These are phyloP conservation scores for Benitochromis conjunctus DNA, from an alignment of 2,113 vertebrate genomes.

Conservation along the genomic window DNA sequence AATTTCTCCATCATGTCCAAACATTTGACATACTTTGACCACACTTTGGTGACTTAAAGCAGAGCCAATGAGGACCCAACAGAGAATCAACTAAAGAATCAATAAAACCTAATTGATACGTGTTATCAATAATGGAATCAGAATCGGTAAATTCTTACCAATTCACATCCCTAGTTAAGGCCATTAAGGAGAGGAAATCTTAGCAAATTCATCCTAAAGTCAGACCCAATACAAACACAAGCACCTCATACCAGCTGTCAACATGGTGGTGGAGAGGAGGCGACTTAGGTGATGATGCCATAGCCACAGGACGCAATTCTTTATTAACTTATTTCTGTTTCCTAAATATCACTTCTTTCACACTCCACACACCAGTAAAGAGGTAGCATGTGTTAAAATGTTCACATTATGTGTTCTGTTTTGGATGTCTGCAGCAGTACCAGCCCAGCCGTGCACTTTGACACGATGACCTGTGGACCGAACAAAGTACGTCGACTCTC, in stretches of 20 bases:
- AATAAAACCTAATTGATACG: too few species aligned
- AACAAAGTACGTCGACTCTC: slow-evolving; percentile 59
- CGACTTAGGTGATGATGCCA: fast-evolving
- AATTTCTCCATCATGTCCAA: too few species aligned
- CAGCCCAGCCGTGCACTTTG: slow-evolving; percentile 47
- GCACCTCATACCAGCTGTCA: too few species aligned
- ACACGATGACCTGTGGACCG: slow-evolving; percentile 53
- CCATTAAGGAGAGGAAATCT: too few species aligned
- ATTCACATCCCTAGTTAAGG: neutral
- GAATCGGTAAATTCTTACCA: too few species aligned
- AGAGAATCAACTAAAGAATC: too few species aligned
- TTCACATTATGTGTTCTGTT: fast-evolving
- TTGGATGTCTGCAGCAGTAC: slow-evolving; percentile 9
- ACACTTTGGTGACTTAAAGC: too few species aligned
- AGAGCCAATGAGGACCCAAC: too few species aligned
- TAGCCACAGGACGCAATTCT: neutral
- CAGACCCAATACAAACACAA: neutral
- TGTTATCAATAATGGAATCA: too few species aligned
- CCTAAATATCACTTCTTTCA: neutral
- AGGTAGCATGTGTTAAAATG: neutral
- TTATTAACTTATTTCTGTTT: neutral
- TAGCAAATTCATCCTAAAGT: neutral
- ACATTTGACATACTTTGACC: too few species aligned
- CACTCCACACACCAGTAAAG: neutral
- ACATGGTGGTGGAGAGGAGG: neutral